Evolutionary conservation across 2,113 vertebrate species (phyloP).

Genomic region (Hippolais icterina): DNA sequence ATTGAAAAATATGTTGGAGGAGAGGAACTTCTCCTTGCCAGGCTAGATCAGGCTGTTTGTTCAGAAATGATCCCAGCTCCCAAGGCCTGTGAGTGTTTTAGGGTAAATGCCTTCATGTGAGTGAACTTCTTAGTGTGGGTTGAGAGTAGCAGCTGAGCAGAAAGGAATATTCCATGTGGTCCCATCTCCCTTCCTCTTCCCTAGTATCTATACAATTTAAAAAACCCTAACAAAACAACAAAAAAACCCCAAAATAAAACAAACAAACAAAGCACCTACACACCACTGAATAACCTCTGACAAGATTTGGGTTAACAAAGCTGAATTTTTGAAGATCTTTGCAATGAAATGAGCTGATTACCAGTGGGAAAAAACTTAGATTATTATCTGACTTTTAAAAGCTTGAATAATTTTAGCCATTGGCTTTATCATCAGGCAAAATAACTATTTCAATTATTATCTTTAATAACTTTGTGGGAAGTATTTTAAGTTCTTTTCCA

Average conservation of each 20-base stretch:
- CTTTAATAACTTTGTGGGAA: constrained; percentile 58
- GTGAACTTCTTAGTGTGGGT: not conserved
- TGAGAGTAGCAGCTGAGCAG: not conserved
- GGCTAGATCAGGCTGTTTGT: accelerated
- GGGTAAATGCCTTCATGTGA: not conserved
- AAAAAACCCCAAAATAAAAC: not conserved
- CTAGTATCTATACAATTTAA: not conserved
- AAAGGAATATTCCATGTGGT: not conserved
- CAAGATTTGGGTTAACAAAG: constrained; percentile 61
- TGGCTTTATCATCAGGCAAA: constrained; percentile 43
- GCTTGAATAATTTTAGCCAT: constrained; percentile 54
- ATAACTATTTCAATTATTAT: constrained; percentile 36
- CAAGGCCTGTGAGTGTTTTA: accelerated
- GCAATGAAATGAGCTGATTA: constrained; percentile 66
- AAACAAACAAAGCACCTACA: not conserved
- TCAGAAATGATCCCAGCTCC: not conserved
- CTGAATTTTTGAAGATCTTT: constrained; percentile 61
- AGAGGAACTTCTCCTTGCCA: not conserved
- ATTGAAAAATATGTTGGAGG: not conserved
- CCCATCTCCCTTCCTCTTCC: not conserved
- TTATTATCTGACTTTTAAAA: constrained; percentile 67
- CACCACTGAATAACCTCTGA: constrained; percentile 26
- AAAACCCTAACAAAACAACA: not conserved
- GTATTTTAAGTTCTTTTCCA: constrained; percentile 12
- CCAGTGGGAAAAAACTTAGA: constrained; percentile 40